Evolutionary conservation across 2,888 invertebrate genomes (phyloP).

Genomic region (Athalia cordata): DNA sequence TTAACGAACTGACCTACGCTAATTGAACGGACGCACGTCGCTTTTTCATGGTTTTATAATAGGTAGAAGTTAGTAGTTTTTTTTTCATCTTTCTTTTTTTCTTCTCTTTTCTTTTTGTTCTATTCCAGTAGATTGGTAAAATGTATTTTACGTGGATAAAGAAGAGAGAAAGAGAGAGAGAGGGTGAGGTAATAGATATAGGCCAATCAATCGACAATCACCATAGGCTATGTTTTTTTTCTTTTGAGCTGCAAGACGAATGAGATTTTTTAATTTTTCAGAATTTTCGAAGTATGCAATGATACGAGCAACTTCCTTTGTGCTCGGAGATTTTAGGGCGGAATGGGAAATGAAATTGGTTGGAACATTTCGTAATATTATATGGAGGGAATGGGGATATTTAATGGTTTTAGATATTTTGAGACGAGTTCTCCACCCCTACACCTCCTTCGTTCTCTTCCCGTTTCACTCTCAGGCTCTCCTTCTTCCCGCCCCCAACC

Average conservation of each 20-base stretch:
- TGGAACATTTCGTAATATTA: neutral
- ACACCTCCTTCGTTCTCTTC: neutral
- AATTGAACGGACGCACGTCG: constrained; percentile 8
- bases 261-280: no score
- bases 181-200: neutral
- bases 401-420: constrained; percentile 25
- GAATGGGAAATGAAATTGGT: neutral
- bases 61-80: neutral
- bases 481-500: no score
- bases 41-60: neutral
- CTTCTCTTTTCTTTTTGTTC: neutral
- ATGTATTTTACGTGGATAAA: neutral
- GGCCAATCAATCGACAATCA: neutral
- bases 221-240: neutral
- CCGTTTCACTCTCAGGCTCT: neutral
- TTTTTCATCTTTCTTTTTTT: neutral
- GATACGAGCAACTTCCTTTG: no score
- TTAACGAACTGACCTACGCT: constrained; percentile 36
- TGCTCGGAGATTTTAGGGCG: no score
- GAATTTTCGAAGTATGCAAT: no score
- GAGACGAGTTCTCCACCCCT: neutral
- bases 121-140: neutral
- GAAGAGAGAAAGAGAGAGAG: neutral
- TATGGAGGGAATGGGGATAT: constrained; percentile 12
- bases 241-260: no score